Evolutionary conservation across 2,113 vertebrate genomes (phyloP), one percentile per base, ranked within the genome.

Genomic region (Chloroceryle aenea): DNA sequence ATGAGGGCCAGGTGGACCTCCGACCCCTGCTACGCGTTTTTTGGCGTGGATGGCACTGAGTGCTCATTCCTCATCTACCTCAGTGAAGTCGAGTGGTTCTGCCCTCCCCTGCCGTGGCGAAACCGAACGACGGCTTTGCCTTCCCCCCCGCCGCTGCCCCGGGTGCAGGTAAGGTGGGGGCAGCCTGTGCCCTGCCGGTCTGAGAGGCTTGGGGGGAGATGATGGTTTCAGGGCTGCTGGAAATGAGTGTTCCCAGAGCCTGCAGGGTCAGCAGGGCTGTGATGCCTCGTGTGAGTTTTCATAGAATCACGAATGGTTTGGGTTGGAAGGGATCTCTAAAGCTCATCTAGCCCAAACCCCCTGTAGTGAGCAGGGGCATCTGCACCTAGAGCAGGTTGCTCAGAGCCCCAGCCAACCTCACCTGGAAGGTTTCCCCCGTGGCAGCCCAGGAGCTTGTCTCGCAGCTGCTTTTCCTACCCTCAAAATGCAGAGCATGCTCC

Each of bases 21-120:
- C 0, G 99, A 99, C 98, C 99, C 99, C 27, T 99, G 99, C 97
- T 99, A 99, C 0, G 98, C 99, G 16, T 99, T 99, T 89, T 99
- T 99, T 3, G 99, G 99, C 0, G 99, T 99, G 87, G 99, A 99
- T 0, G 99, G 99, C 90, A 99, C 99, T 0, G 99, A 99, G 90
- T 99, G 99, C 95, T 99, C 99, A 5, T 99, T 99, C 96, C 99
- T 99, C 82, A 90, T 99, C 97, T 99, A 99, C 98, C 99, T 99
- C 96, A 99, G 99, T 3, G 99, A 99, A 95, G 99, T 99, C 4
- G 99, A 99, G 97, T 99, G 99, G 99, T 99, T 99, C 98, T 99
- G 99, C 76, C 99, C 99, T n/a, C 98, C 98, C 0, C 96, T 99
- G 97, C 97, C 98, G 55, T 99, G 99, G 99, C 98, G 99, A 56